Conservation (phyloP, 2,113 vertebrate genomes). For the Takifugu bimaculatus region DNA sequence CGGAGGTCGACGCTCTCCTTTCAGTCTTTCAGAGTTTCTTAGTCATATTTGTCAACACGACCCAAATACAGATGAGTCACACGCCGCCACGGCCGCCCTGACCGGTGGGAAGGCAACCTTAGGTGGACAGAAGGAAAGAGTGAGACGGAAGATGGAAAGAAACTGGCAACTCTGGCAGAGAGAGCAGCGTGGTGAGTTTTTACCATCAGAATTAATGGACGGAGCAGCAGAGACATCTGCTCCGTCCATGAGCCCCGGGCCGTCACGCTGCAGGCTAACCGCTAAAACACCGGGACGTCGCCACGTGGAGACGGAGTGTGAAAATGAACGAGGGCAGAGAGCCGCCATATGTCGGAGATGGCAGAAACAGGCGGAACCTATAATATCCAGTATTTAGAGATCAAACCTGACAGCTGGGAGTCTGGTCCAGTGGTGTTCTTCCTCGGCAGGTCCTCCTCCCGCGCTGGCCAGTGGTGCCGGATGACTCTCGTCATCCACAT, state of each 20-base stretch:
- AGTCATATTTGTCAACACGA: background rate
- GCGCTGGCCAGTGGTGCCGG: background rate
- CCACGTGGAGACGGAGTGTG: conserved; percentile 17
- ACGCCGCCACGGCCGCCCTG: conserved; percentile 3
- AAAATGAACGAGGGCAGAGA: conserved; percentile 8
- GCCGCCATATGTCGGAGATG: conserved; percentile 7
- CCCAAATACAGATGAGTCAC: conserved; percentile 27
- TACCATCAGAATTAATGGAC: conserved; percentile 30
- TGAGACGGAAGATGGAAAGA: conserved; percentile 24
- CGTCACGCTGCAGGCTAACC: conserved; percentile 16
- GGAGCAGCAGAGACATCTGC: conserved; percentile 39
- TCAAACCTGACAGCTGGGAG: background rate
- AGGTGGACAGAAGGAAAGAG: conserved; percentile 20
- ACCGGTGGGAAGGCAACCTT: conserved; percentile 11
- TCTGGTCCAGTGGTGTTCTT: background rate
- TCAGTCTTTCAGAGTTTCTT: background rate
- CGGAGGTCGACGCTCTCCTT: background rate
- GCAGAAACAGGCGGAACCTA: background rate
- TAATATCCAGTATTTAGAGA: too few relatives aligned
- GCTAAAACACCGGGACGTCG: conserved; percentile 18
- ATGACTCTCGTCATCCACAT: too few relatives aligned
- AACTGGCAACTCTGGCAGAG: background rate
- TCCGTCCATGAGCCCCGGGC: conserved; percentile 14
- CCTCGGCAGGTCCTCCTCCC: background rate
- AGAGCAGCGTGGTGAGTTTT: conserved; percentile 5